Evolutionary conservation across 2,113 vertebrate genomes (phyloP).

Genomic region (Anarrhichthys ocellatus): DNA sequence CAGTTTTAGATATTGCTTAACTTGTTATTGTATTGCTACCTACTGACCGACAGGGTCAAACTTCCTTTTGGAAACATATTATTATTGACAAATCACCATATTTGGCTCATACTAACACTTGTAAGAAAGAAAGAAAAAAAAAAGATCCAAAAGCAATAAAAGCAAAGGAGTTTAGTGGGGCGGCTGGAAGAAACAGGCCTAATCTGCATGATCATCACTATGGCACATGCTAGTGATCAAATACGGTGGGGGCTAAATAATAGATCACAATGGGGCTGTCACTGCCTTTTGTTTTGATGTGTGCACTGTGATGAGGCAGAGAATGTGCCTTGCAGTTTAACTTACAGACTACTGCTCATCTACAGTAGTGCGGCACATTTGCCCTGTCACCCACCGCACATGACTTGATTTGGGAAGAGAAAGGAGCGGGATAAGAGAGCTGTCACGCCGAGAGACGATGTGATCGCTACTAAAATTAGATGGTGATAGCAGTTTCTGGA

Average conservation of each 20-base stretch:
- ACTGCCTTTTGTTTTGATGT: constrained; percentile 76
- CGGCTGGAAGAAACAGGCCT: constrained; percentile 63
- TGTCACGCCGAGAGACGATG: constrained; percentile 60
- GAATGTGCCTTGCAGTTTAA: constrained; percentile 79
- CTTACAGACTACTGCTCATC: constrained; percentile 71
- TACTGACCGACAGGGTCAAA: constrained; percentile 14
- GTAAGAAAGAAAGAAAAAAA: constrained; percentile 55
- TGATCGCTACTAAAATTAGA: constrained; percentile 74
- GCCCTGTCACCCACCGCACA: constrained; percentile 70
- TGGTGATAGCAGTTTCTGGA: constrained; percentile 49
- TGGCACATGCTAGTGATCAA: constrained; percentile 73
- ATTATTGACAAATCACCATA: constrained; percentile 27
- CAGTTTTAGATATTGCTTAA: constrained; percentile 6
- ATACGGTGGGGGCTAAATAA: constrained; percentile 82
- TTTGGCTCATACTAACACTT: constrained; percentile 17
- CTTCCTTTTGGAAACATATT: neutral
- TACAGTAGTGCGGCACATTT: constrained; percentile 64
- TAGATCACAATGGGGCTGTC: constrained; percentile 82
- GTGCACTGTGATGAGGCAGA: constrained; percentile 71
- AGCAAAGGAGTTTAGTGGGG: constrained; percentile 58
- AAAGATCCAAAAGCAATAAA: constrained; percentile 55
- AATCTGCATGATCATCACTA: constrained; percentile 82
- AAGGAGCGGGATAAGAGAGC: constrained; percentile 61
- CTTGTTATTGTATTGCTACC: neutral
- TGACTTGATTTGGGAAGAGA: constrained; percentile 61